These are phyloP conservation scores for Linepithema humile DNA, from an alignment of 1,140 invertebrate species.

Conservation along the genomic window DNA sequence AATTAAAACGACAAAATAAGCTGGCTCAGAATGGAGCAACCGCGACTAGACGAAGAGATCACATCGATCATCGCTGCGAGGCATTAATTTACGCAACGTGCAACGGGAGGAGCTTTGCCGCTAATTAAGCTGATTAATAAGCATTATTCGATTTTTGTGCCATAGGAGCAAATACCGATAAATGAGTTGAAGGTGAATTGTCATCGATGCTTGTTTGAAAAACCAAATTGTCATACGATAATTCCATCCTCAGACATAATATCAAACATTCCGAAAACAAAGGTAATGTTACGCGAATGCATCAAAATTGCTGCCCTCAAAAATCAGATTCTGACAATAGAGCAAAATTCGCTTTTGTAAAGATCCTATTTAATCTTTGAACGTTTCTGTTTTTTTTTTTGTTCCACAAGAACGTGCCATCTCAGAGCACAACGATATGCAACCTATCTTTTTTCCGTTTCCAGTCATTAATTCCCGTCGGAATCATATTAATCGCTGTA, in stretches of 20 bases:
- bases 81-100: slow-evolving; percentile 35
- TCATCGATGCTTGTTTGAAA: background rate
- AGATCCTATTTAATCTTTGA: slow-evolving; percentile 4
- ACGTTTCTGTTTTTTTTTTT: background rate
- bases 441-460: slow-evolving; percentile 60
- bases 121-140: slow-evolving; percentile 53
- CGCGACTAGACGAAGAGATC: slow-evolving; percentile 21
- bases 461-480: slow-evolving; percentile 73
- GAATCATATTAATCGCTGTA: slow-evolving; percentile 76
- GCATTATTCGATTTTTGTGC: slow-evolving; percentile 50
- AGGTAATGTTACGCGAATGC: background rate
- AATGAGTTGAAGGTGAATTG: slow-evolving; percentile 41
- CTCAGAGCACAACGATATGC: background rate
- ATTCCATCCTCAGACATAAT: background rate
- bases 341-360: background rate
- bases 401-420: background rate
- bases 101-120: slow-evolving; percentile 14
- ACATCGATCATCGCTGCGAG: slow-evolving; percentile 32
- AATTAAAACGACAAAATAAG: slow-evolving; percentile 43
- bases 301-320: background rate
- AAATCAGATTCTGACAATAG: background rate
- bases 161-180: slow-evolving; percentile 47
- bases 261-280: background rate
- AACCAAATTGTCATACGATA: slow-evolving; percentile 23
- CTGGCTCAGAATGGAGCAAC: background rate